A percentile compares a stretch with the other conserved stretches of the same genome.
phyloP scores from a whole-genome alignment of 2,113 vertebrate genomes.

The Mesocricetus auratus region DNA sequence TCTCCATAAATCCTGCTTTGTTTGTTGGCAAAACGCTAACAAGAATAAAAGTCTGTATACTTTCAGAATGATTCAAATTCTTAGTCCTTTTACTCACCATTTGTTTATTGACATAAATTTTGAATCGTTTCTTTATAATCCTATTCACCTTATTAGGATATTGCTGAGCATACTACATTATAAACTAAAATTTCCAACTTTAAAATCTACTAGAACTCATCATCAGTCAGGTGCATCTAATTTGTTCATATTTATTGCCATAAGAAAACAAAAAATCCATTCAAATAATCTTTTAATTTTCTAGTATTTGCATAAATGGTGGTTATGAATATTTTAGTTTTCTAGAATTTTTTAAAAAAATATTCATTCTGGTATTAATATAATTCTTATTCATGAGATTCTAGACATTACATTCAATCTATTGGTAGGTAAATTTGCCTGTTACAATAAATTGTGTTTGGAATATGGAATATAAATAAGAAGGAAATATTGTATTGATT shows the following conservation, averaged over 20 bases:
- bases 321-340: constrained; percentile 35
- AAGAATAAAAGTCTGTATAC: background rate
- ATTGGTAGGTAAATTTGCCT: background rate
- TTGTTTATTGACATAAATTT: background rate
- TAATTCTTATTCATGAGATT: constrained; percentile 35
- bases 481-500: constrained; percentile 12
- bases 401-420: background rate
- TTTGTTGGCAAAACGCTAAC: background rate
- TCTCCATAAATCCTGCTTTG: background rate
- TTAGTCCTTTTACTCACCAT: background rate
- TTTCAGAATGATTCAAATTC: background rate
- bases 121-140: background rate
- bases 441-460: background rate
- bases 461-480: constrained; percentile 19
- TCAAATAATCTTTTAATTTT: constrained; percentile 36
- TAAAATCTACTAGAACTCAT: constrained; percentile 10
- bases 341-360: background rate
- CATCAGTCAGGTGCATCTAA: background rate
- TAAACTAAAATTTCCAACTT: constrained; percentile 49
- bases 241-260: constrained; percentile 20
- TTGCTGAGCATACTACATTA: background rate
- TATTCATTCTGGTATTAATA: constrained; percentile 42
- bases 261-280: constrained; percentile 16
- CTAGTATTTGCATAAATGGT: constrained; percentile 10
- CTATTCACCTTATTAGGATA: background rate